A percentile compares a stretch with the other conserved stretches of the same genome.
These are phyloP conservation scores for Eueides isabella DNA, from an alignment of 1,140 invertebrate genomes.

Conservation along the genomic window DNA sequence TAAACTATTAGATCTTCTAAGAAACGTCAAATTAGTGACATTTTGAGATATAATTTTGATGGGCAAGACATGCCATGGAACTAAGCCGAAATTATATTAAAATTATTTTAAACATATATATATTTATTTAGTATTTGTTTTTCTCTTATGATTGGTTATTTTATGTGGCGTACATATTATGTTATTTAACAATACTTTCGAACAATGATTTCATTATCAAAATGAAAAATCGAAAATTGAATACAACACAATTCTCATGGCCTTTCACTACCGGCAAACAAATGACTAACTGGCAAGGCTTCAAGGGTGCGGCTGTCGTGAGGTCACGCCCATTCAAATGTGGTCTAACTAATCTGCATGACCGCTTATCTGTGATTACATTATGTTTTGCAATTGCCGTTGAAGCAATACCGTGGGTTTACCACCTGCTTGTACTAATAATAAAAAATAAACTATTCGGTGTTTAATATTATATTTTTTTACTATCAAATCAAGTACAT, in stretches of 20 bases:
- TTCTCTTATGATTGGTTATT: no score
- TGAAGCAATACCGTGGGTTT: conserved; percentile 13
- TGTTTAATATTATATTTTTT: not conserved
- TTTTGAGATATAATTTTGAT: no score
- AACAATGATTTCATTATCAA: not conserved
- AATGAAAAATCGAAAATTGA: not conserved
- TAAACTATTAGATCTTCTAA: no score
- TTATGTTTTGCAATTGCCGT: conserved; percentile 38
- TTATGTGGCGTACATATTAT: no score
- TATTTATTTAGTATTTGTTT: no score
- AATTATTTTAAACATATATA: no score
- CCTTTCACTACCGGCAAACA: conserved; percentile 50
- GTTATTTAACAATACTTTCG: no score
- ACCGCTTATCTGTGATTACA: conserved; percentile 45
- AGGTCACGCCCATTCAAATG: conserved; percentile 49
- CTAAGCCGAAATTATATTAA: no score
- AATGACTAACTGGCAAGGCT: conserved; percentile 43
- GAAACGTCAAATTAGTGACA: no score
- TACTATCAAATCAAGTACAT: no score
- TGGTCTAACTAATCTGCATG: conserved; percentile 45
- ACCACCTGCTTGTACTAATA: conserved; percentile 23
- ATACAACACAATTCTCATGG: conserved; percentile 32
- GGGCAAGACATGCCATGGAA: no score
- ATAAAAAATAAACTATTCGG: not conserved
- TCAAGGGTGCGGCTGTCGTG: conserved; percentile 51